Evolutionary conservation across 2,113 vertebrate species (phyloP), one percentile per base, ranked within the genome.

Genomic region (Litocranius walleri): DNA sequence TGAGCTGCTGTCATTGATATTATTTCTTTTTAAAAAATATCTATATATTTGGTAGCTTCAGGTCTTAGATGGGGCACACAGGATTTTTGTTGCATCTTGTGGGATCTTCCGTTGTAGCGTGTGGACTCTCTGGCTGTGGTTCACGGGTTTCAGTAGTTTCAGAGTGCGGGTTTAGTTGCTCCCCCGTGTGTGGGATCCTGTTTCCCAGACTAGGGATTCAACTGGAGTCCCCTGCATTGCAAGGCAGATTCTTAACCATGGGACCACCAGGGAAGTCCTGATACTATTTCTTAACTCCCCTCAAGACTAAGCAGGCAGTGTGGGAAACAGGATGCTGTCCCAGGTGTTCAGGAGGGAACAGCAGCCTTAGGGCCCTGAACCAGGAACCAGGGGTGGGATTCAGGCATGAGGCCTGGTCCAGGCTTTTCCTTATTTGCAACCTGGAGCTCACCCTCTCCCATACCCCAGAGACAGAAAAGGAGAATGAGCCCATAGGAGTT

Each of bases 401-500:
- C 5, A 57, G 40, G 61, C n/a, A 4, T 1, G 1, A 29, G 33
- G 83, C 27, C 33, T 8, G 19, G 30, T 10, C 4, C 1, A 10
- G 57, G n/a, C 45, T 23, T 23, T 33, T 33, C n/a, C 71, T 57
- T 10, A 92, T 87, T 82, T 50, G 67, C 10, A 10, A 30, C 7
- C 83, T 29, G 25, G 67, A 89, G 61, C 27, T 29, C 27, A 25
- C 10, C 40, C 13, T 40, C 33, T 43, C 56, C 54, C 33, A 30
- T 14, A 27, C 19, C n/a, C 15, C 27, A 27, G 45, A 90, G 52
- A 57, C 0, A 13, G 67, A 67, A 54, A 50, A n/a, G 14, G 27
- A 67, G 29, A 14, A 17, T 0, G 4, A 52, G 33, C 21, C 8
- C 29, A 8, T 3, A 7, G 1, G 4, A 0, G 3, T 71, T 15